These are phyloP conservation scores for Semotilus atromaculatus DNA, from an alignment of 2,797 vertebrate genomes.

Conservation along the genomic window DNA sequence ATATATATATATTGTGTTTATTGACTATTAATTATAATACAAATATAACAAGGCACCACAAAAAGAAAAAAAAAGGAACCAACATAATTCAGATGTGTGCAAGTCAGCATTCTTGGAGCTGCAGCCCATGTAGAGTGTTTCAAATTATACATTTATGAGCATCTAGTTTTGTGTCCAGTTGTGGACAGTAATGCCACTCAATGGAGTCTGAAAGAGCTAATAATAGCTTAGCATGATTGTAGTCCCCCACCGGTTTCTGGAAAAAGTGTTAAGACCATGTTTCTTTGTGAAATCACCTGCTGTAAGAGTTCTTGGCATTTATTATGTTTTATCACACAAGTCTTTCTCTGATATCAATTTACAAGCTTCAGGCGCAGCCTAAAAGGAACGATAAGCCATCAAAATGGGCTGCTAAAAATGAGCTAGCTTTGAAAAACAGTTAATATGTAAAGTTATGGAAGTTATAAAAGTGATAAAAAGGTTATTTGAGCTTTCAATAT, in stretches of 20 bases:
- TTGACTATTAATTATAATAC: no score
- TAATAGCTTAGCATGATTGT: neutral
- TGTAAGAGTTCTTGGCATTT: slow-evolving; percentile 38
- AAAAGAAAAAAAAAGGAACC: no score
- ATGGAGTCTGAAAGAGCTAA: neutral
- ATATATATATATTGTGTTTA: no score
- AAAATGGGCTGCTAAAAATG: slow-evolving; percentile 25
- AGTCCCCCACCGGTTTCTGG: neutral
- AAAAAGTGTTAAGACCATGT: neutral
- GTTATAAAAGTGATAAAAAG: slow-evolving; percentile 50
- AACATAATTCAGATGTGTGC: no score
- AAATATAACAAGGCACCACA: no score
- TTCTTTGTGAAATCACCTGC: slow-evolving; percentile 18
- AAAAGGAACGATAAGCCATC: slow-evolving; percentile 28
- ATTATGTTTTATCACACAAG: slow-evolving; percentile 41
- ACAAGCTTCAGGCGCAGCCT: slow-evolving; percentile 31
- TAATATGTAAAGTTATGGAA: slow-evolving; percentile 53
- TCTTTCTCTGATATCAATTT: slow-evolving; percentile 42
- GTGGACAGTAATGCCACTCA: neutral
- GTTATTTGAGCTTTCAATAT: slow-evolving; percentile 57
- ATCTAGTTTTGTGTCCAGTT: neutral
- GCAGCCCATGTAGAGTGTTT: neutral
- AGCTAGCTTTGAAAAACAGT: slow-evolving; percentile 30
- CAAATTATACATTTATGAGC: neutral
- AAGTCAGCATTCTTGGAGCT: neutral